Evolutionary conservation across 2,888 invertebrate species (phyloP), one percentile per base, ranked within the genome.

Genomic region (Rutpela maculata): DNA sequence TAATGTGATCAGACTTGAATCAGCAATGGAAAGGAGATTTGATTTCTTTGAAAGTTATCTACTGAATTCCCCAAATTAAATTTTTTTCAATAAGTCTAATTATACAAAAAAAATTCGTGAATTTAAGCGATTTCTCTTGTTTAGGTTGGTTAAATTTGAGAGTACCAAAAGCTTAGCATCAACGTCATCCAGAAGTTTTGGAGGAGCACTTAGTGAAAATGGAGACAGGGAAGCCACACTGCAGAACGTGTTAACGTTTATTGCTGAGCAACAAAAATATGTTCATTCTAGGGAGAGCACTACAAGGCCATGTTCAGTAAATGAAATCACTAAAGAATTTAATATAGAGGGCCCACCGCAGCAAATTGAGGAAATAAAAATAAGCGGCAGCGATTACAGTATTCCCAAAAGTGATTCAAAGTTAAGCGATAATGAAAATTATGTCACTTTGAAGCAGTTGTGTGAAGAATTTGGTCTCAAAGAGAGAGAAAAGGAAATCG

Each of bases 121-220:
- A 69, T n/a, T 56, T 18, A 70, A 57, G 1, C 18, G 0, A 1
- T 17, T 71, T 60, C n/a, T 77, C 26, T 63, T 77, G 22, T 59
- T 59, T 78, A 93, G 95, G 43, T 92, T 95, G 80, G 95, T 95
- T 65, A 95, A 95, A 89, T 95, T 95, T 86, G 95, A 95, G 88
- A 95, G 95, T 89, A 95, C 94, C 79, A 95, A 95, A 88, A 95
- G 95, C 88, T 90, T 95, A 86, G 95, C 95, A 59, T 95, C 95
- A 50, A 95, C 94, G 85, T 94, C 94, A 63, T 94, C 94, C 75
- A 91, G 93, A 86, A 93, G 93, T 81, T 89, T 93, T 60, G 93
- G 93, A 11, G 92, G 91, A 31, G 91, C 90, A 71, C 88, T 92
- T 5, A 90, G 90, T 9, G 93, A 93, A 80, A 91, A 91, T 35